Percentiles rank a stretch among this genome's conserved stretches.
phyloP scores from a whole-genome alignment of 2,888 invertebrate species.

The Pachycephus smyrnensis region DNA sequence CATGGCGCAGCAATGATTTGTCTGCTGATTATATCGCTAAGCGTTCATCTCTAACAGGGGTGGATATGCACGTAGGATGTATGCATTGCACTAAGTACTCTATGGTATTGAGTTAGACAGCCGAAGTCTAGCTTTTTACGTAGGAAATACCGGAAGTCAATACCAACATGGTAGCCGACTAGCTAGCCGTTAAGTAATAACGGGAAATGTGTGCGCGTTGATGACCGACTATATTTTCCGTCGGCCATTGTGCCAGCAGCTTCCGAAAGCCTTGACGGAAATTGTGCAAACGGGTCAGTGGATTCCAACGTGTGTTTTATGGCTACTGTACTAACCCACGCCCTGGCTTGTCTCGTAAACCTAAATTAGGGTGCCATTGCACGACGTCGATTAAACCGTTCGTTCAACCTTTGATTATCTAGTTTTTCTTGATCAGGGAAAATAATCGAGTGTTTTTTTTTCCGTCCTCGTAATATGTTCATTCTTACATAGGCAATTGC shows the following conservation, averaged over 20 bases:
- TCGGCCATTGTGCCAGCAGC: constrained; percentile 35
- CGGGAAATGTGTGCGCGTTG: not conserved
- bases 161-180: not conserved
- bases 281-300: constrained; percentile 4
- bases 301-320: not conserved
- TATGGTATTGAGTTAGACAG: not conserved
- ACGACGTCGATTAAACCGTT: constrained; percentile 37
- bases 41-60: not conserved
- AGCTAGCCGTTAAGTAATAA: not conserved
- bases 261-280: not conserved
- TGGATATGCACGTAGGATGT: not conserved
- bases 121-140: not conserved
- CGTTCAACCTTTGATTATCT: constrained; percentile 22
- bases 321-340: constrained; percentile 7
- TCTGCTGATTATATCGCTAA: not conserved
- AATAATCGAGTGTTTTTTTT: constrained; percentile 23
- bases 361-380: constrained; percentile 1
- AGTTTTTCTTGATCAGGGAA: constrained; percentile 31
- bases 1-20: not conserved
- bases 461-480: not conserved
- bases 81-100: not conserved
- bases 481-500: constrained; percentile 18
- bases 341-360: constrained; percentile 5
- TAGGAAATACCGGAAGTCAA: not conserved
- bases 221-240: constrained; percentile 33